A percentile compares a stretch with the other conserved stretches of the same genome.
Conservation (phyloP, 2,888 invertebrate genomes). For the Melieria crassipennis region DNA sequence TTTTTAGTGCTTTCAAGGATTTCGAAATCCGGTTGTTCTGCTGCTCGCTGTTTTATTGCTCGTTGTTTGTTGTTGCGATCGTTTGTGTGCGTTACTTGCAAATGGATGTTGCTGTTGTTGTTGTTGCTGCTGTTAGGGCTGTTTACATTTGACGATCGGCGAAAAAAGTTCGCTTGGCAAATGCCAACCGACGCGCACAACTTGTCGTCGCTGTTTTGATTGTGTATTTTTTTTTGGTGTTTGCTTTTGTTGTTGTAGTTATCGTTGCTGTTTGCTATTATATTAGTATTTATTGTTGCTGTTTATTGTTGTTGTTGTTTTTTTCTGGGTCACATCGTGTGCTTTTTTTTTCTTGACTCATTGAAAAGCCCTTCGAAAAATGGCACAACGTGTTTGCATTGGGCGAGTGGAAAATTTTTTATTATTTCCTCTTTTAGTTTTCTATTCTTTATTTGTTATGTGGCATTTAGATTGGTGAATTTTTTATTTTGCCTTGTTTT, state of each 20-base stretch:
- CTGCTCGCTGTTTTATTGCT: conserved; percentile 4
- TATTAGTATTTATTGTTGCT: not conserved
- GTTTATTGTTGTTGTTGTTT: conserved; percentile 10
- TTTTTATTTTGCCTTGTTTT: too few species aligned
- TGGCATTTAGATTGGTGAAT: too few species aligned
- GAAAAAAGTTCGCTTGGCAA: too few species aligned
- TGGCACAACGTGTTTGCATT: conserved; percentile 2
- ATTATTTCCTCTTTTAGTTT: not conserved
- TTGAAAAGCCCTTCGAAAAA: conserved; percentile 6
- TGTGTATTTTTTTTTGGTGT: not conserved
- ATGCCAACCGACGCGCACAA: too few species aligned
- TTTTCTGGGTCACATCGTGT: not conserved
- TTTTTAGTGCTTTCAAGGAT: conserved; percentile 15
- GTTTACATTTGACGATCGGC: not conserved
- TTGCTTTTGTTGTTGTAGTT: conserved; percentile 4
- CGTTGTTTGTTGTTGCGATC: not conserved
- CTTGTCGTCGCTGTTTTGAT: too few species aligned
- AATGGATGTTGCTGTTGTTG: conserved; percentile 21
- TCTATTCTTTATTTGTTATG: not conserved
- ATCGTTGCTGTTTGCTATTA: not conserved
- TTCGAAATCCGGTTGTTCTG: conserved; percentile 16
- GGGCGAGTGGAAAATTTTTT: conserved; percentile 13
- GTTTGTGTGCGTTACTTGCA: conserved; percentile 26
- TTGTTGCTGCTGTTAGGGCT: conserved; percentile 28
- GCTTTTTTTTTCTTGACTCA: not conserved